Conservation (phyloP, 2,113 vertebrate species). For the Hippocampus comes region DNA sequence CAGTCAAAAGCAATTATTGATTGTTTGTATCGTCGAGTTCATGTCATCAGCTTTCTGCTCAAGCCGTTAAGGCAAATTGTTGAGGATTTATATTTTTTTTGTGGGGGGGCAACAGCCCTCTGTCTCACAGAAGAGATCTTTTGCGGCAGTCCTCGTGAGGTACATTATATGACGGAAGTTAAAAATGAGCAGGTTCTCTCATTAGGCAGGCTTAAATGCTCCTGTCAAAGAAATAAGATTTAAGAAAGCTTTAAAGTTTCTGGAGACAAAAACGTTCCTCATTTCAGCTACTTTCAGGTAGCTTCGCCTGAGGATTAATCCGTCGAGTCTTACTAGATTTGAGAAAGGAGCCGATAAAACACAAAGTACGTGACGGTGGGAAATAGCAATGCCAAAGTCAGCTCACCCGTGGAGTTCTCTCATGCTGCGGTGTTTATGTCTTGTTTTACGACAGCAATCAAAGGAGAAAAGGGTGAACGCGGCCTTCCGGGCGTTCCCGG, state of each 20-base stretch:
- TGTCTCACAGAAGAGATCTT: neutral
- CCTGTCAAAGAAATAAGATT: conserved; percentile 25
- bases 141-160: neutral
- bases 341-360: conserved; percentile 27
- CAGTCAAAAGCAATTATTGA: too few species aligned
- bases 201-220: conserved; percentile 15
- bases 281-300: conserved; percentile 36
- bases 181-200: neutral
- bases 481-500: conserved; percentile 79
- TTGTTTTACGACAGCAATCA: conserved; percentile 45
- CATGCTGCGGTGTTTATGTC: conserved; percentile 3
- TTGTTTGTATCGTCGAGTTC: too few species aligned
- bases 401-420: neutral
- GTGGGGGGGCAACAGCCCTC: too few species aligned
- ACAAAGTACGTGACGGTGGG: neutral
- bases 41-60: too few species aligned
- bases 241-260: conserved; percentile 23
- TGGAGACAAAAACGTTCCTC: conserved; percentile 35
- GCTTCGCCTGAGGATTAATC: conserved; percentile 39
- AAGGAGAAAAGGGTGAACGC: conserved; percentile 78
- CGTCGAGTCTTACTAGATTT: conserved; percentile 19
- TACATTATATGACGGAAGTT: neutral
- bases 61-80: too few species aligned
- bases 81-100: too few species aligned
- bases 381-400: neutral